These are phyloP conservation scores for Drosophila setosimentum DNA, from an alignment of 2,888 invertebrate genomes.

Conservation along the genomic window DNA sequence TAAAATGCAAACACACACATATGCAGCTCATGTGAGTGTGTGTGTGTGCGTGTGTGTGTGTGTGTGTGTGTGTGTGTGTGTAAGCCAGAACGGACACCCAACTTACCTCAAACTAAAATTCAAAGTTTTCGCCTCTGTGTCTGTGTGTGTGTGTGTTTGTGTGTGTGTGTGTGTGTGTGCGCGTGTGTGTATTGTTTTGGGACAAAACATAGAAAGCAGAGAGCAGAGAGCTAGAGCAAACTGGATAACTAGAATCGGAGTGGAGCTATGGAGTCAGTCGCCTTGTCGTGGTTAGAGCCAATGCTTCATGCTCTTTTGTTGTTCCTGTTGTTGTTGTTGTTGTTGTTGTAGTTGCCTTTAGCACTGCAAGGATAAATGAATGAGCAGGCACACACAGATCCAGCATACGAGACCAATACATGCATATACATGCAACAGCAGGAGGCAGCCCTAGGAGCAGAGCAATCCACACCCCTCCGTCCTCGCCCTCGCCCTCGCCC, in stretches of 20 bases:
- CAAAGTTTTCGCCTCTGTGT: slow-evolving; percentile 42
- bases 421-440: slow-evolving; percentile 18
- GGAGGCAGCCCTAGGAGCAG: slow-evolving; percentile 48
- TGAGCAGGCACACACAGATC: slow-evolving; percentile 70
- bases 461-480: slow-evolving; percentile 20
- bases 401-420: slow-evolving; percentile 25
- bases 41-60: slow-evolving; percentile 13
- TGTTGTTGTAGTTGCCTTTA: slow-evolving; percentile 62
- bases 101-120: slow-evolving; percentile 45
- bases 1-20: slow-evolving; percentile 71
- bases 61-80: slow-evolving; percentile 34
- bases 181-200: slow-evolving; percentile 57
- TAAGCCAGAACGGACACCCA: slow-evolving; percentile 73
- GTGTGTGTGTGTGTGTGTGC: slow-evolving; percentile 1
- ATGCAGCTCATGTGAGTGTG: background rate
- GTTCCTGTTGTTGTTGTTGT: slow-evolving; percentile 51
- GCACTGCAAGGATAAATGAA: slow-evolving; percentile 79
- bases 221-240: slow-evolving; percentile 11
- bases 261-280: slow-evolving; percentile 41
- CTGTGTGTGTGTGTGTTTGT: slow-evolving; percentile 7
- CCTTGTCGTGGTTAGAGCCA: slow-evolving; percentile 74
- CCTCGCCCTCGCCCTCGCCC: background rate
- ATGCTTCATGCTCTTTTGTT: slow-evolving; percentile 74
- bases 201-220: slow-evolving; percentile 51
- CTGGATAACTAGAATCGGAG: slow-evolving; percentile 6